Evolutionary conservation across 2,113 vertebrate species (phyloP).

Genomic region (Xenopus borealis): DNA sequence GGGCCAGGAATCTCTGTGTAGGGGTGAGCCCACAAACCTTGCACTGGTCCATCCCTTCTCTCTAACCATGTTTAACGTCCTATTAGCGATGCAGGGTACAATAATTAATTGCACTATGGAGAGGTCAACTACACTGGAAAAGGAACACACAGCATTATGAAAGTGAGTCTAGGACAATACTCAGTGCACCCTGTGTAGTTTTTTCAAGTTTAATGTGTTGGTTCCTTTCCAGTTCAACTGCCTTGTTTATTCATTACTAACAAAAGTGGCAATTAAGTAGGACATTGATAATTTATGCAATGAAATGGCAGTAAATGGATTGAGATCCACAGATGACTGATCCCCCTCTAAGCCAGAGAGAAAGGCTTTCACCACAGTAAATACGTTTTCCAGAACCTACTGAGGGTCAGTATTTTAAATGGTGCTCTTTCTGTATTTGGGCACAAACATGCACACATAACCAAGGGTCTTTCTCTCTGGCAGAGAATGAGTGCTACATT

Average conservation of each 20-base stretch:
- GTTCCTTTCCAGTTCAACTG: neutral
- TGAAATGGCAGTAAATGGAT: neutral
- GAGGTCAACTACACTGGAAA: neutral
- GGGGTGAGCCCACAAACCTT: conserved; percentile 68
- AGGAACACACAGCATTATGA: neutral
- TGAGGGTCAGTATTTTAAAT: conserved; percentile 59
- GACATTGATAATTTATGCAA: neutral
- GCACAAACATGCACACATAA: neutral
- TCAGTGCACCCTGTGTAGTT: too few relatives aligned
- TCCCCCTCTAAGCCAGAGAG: too few relatives aligned
- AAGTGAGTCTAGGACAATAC: neutral
- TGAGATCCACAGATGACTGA: too few relatives aligned
- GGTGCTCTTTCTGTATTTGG: conserved; percentile 61
- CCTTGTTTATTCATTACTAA: conserved; percentile 34
- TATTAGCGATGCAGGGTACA: neutral
- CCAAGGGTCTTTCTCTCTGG: conserved; percentile 7
- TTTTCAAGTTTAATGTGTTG: neutral
- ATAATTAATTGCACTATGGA: conserved; percentile 2
- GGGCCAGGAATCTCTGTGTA: conserved; percentile 72
- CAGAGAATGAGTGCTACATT: conserved; percentile 11
- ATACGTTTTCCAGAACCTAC: neutral
- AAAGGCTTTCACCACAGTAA: neutral
- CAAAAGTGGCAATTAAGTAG: conserved; percentile 32
- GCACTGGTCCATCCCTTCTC: neutral
- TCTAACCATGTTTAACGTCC: conserved; percentile 13